phyloP scores from a whole-genome alignment of 1,140 invertebrate genomes.

The Diploscapter pachys region DNA sequence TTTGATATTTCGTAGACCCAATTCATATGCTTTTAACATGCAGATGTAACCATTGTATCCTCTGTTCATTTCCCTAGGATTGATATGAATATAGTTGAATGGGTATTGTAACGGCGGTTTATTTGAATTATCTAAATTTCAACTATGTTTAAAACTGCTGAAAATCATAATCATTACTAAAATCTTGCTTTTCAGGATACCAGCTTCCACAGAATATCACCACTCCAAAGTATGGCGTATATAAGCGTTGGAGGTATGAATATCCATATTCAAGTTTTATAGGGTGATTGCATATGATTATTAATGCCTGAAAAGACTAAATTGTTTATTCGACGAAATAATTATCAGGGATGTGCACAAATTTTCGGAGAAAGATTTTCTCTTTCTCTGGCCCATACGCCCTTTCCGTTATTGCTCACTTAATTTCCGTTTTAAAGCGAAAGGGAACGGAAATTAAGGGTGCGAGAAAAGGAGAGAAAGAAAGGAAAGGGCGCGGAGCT shows the following conservation, averaged over 20 bases:
- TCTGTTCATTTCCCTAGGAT: not conserved
- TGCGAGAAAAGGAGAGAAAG: no score
- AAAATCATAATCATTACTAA: not conserved
- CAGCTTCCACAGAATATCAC: slow-evolving; percentile 9
- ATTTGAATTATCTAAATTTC: not conserved
- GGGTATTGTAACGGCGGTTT: not conserved
- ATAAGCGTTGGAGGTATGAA: not conserved
- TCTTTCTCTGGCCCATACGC: not conserved
- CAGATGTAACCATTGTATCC: not conserved
- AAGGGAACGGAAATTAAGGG: no score
- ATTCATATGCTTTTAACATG: slow-evolving; percentile 1
- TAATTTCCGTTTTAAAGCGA: no score
- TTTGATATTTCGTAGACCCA: slow-evolving; percentile 6
- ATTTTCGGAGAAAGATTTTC: not conserved
- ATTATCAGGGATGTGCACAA: not conserved
- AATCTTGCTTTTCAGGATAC: not conserved
- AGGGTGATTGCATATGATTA: not conserved
- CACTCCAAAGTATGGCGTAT: slow-evolving; percentile 7
- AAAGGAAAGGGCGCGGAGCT: no score
- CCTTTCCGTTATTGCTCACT: no score
- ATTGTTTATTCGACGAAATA: not conserved
- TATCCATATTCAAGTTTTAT: not conserved
- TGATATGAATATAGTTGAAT: slow-evolving; percentile 3
- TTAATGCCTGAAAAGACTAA: not conserved
- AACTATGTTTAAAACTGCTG: not conserved